Evolutionary conservation across 2,888 invertebrate genomes (phyloP).

Genomic region (Dasysyrphus albostriatus): DNA sequence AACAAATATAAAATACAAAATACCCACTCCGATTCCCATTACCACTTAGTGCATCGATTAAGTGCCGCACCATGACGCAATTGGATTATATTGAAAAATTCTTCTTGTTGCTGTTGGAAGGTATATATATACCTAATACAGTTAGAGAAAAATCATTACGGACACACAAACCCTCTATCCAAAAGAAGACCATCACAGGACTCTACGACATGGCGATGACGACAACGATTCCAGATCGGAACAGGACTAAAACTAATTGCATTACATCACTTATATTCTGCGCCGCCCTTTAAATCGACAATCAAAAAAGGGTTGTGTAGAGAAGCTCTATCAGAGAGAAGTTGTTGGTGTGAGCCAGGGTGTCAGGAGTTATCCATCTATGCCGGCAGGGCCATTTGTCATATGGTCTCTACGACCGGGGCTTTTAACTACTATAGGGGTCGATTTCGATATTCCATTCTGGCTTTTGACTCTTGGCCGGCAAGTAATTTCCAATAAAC

Average conservation of each 20-base stretch:
- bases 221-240: conserved; percentile 77
- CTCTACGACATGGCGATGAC: neutral
- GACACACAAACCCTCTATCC: conserved; percentile 11
- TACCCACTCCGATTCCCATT: conserved; percentile 11
- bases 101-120: conserved; percentile 48
- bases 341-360: neutral
- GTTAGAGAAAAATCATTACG: conserved; percentile 40
- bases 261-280: conserved; percentile 81
- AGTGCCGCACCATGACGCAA: conserved; percentile 75
- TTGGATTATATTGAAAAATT: conserved; percentile 75
- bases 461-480: conserved; percentile 62
- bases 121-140: neutral
- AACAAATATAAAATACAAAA: neutral
- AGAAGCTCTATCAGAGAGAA: neutral
- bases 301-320: conserved; percentile 69
- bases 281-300: conserved; percentile 71
- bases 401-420: conserved; percentile 49
- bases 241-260: conserved; percentile 83
- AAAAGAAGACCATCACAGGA: conserved; percentile 25
- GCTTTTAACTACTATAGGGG: conserved; percentile 32
- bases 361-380: conserved; percentile 60
- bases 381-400: conserved; percentile 65
- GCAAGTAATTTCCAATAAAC: conserved; percentile 70
- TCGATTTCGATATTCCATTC: conserved; percentile 53
- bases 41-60: conserved; percentile 71